Base-by-base conservation (phyloP, 2,888 invertebrate species). In the Drosophila subquinaria region DNA sequence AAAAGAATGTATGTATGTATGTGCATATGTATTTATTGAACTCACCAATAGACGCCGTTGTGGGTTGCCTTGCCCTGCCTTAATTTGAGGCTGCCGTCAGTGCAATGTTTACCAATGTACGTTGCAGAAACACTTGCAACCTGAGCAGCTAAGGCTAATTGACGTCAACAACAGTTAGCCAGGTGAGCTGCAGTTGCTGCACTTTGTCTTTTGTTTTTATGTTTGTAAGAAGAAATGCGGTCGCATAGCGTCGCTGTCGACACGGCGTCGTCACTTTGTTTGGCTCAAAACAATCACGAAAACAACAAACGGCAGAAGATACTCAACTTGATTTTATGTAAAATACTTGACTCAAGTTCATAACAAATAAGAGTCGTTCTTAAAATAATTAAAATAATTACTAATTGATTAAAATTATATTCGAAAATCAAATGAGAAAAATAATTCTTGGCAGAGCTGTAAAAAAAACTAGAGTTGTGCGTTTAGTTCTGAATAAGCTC, bases 221-320 rank as follows among this genome's bases (percentile, higher is more conserved):
- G 40, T 35, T 70, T 15, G 59, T 61, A 55, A 51, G 6, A 38
- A 38, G 47, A 68, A 82, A 77, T 77, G 80, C 78, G 68, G 68
- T 77, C 74, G 69, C 76, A 76, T 73, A 73, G 86, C 83, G 83
- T 84, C 80, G 72, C 52, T 71, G 81, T 70, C 59, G 51, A 73
- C 67, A 79, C 85, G 67, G 82, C 82, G 82, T 81, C 82, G 76
- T 72, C 86, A 66, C 66, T 69, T 45, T 45, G 30, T 47, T 45
- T 52, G 38, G 33, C 30, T 50, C 4, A 23, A 62, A 65, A 52
- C 50, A 36, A 56, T 52, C 57, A 62, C 71, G 36, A 63, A 48
- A 36, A 60, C 56, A 52, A 43, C 42, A 61, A 62, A 55, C 38
- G 3, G 11, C 15, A 4, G 6, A n/a, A 23, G 2, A 36, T 33